Percentiles rank a stretch among this genome's conserved stretches.
These are phyloP conservation scores for Athalia rosae DNA, from an alignment of 2,888 invertebrate species.

Conservation along the genomic window DNA sequence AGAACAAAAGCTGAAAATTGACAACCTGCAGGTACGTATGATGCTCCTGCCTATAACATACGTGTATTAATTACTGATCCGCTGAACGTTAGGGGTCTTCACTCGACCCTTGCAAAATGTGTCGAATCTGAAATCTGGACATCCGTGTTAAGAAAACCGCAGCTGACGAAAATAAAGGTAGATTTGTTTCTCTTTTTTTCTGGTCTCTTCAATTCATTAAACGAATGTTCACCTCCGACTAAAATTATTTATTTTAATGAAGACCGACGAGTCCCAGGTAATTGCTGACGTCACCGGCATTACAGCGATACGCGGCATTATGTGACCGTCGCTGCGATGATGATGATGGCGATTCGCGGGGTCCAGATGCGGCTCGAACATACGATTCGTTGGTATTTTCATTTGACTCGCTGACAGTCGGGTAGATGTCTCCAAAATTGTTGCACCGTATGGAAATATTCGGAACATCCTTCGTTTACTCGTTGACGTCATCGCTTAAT, in stretches of 20 bases:
- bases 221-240: not conserved
- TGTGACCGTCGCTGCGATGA: no score
- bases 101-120: not conserved
- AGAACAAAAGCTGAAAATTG: not conserved
- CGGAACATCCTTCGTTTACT: no score
- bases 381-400: no score
- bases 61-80: conserved; percentile 10
- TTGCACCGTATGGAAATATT: no score
- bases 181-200: not conserved
- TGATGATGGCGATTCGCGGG: no score
- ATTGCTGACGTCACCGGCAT: conserved; percentile 25
- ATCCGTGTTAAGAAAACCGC: conserved; percentile 7
- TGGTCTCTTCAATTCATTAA: not conserved
- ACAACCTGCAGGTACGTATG: not conserved
- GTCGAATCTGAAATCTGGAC: not conserved
- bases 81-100: conserved; percentile 11
- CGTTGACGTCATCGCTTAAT: no score
- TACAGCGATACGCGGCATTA: no score
- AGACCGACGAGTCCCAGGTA: conserved; percentile 19
- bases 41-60: not conserved
- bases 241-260: conserved; percentile 15
- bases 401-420: no score
- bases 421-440: no score
- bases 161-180: not conserved
- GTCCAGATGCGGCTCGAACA: no score